Percentiles rank a stretch among this genome's conserved stretches.
Conservation (phyloP, 2,113 vertebrate genomes). For the Grallaria varia region DNA sequence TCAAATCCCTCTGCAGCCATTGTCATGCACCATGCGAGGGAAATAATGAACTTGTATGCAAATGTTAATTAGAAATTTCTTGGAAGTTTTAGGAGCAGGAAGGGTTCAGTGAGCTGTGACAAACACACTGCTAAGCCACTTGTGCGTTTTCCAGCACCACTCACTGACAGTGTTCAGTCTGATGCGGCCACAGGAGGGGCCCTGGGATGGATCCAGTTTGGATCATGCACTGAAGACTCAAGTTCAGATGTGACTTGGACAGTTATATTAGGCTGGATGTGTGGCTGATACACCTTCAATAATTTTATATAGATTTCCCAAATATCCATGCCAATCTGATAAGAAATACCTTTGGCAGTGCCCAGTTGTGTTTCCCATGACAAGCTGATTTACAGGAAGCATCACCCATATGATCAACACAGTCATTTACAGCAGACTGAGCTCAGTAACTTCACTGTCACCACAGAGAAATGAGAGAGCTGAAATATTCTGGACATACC, state of each 20-base stretch:
- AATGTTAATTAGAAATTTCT: background rate
- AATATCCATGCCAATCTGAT: background rate
- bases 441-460: background rate
- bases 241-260: background rate
- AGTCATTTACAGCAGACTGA: background rate
- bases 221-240: rapidly evolving
- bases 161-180: background rate
- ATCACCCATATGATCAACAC: background rate
- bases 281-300: background rate
- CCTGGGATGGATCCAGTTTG: background rate
- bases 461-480: background rate
- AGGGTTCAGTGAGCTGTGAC: background rate
- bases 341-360: background rate
- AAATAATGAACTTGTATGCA: background rate
- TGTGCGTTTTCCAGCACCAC: background rate
- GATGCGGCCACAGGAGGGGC: background rate
- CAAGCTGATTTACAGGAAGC: background rate
- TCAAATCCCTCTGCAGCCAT: background rate
- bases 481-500: background rate
- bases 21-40: background rate
- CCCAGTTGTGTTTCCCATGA: background rate
- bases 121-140: background rate
- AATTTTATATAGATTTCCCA: background rate
- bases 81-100: background rate
- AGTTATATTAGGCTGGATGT: background rate